A percentile compares a stretch with the other conserved stretches of the same genome.
Conservation (phyloP, 2,113 vertebrate species). For the Hemiscyllium ocellatum region DNA sequence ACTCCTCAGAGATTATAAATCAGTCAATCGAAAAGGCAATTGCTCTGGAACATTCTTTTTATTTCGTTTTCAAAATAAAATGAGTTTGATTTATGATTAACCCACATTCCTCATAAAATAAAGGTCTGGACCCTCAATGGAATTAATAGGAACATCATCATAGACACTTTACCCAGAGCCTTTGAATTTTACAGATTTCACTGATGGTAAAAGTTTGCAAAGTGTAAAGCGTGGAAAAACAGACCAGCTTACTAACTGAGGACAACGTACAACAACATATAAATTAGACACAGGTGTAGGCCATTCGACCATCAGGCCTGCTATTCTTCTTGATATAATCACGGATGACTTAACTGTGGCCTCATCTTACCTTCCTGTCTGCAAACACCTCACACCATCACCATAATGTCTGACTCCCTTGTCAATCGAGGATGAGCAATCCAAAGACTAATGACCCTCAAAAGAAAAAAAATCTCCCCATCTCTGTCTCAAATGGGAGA, state of each 20-base stretch:
- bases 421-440: too few species aligned
- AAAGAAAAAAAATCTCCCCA: too few species aligned
- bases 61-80: slow-evolving; percentile 35
- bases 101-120: slow-evolving; percentile 14
- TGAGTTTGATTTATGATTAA: slow-evolving; percentile 28
- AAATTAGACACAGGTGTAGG: too few species aligned
- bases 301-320: too few species aligned
- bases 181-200: slow-evolving; percentile 43
- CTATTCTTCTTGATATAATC: too few species aligned
- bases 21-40: slow-evolving; percentile 37
- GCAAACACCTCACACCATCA: too few species aligned
- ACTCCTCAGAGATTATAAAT: slow-evolving; percentile 18
- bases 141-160: background rate
- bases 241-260: background rate
- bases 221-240: background rate
- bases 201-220: slow-evolving; percentile 40
- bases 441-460: too few species aligned
- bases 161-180: background rate
- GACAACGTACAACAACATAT: too few species aligned
- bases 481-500: too few species aligned
- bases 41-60: slow-evolving; percentile 35
- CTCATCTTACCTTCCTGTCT: too few species aligned
- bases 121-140: background rate
- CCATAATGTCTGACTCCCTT: too few species aligned
- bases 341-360: too few species aligned